These are phyloP conservation scores for Pteropus rufus DNA, from an alignment of 2,797 vertebrate genomes.

Conservation along the genomic window DNA sequence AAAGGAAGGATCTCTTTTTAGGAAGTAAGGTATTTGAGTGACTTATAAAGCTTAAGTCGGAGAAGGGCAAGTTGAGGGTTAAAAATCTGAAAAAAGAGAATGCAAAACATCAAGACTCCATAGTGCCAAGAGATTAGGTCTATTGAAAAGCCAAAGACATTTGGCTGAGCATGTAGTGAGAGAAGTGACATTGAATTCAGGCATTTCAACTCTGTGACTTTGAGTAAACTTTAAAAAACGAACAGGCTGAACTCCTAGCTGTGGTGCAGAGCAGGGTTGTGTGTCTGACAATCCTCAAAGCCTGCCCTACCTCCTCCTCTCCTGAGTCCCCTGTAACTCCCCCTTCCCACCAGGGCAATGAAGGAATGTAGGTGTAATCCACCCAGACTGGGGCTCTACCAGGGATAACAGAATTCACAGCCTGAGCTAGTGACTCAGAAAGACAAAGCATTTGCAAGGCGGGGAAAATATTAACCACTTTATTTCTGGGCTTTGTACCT, in stretches of 20 bases:
- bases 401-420: conserved; percentile 74
- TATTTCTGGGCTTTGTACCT: conserved; percentile 15
- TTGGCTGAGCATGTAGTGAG: conserved; percentile 31
- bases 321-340: background rate
- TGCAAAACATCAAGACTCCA: background rate
- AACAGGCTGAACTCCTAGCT: conserved; percentile 25
- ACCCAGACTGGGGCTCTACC: conserved; percentile 63
- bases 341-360: conserved; percentile 46
- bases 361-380: conserved; percentile 82
- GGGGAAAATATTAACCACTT: background rate
- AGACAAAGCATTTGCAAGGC: background rate
- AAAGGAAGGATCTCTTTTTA: background rate
- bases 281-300: conserved; percentile 59
- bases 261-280: conserved; percentile 39
- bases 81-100: conserved; percentile 42
- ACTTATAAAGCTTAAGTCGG: background rate
- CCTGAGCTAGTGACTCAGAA: background rate
- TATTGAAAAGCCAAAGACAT: conserved; percentile 37
- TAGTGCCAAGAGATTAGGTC: conserved; percentile 40
- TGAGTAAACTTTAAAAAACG: conserved; percentile 46
- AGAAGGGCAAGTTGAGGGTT: conserved; percentile 27
- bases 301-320: conserved; percentile 65
- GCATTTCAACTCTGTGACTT: conserved; percentile 41
- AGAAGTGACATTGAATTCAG: conserved; percentile 49
- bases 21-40: background rate